A percentile compares a stretch with the other conserved stretches of the same genome.
phyloP scores from a whole-genome alignment of 2,113 vertebrate genomes.

The Tichodroma muraria region DNA sequence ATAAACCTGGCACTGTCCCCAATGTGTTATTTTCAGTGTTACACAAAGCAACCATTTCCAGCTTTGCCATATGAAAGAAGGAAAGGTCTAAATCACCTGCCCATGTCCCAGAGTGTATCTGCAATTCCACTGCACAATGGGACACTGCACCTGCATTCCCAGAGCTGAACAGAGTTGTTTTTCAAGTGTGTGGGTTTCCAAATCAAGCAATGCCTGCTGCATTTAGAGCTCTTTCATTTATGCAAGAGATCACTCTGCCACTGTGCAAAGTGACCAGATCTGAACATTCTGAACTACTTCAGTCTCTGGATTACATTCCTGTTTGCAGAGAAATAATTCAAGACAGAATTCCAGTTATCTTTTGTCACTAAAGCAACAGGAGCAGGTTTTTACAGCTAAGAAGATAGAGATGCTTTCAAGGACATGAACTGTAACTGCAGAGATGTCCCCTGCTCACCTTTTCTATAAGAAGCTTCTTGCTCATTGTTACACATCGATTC shows the following conservation, averaged over 20 bases:
- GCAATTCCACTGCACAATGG: neutral
- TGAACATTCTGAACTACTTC: neutral
- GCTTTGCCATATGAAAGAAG: neutral
- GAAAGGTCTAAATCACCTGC: neutral
- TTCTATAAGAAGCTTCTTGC: conserved; percentile 98
- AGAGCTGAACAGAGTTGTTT: neutral
- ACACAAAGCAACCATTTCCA: neutral
- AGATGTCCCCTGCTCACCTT: conserved; percentile 75
- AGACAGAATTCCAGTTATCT: neutral
- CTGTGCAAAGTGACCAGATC: neutral
- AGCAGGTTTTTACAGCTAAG: neutral
- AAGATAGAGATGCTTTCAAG: neutral
- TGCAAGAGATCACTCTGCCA: neutral
- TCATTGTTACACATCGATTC: conserved; percentile 99
- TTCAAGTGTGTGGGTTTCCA: neutral
- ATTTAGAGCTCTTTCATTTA: neutral
- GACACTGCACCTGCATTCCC: neutral
- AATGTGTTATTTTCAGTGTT: neutral
- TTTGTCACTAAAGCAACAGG: neutral
- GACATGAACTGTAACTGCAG: neutral
- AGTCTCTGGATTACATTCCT: neutral
- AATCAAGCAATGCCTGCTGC: neutral
- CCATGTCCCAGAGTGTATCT: neutral
- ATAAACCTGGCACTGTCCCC: neutral
- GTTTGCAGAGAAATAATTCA: neutral